phyloP scores from a whole-genome alignment of 2,113 vertebrate species.

The Geothlypis trichas region DNA sequence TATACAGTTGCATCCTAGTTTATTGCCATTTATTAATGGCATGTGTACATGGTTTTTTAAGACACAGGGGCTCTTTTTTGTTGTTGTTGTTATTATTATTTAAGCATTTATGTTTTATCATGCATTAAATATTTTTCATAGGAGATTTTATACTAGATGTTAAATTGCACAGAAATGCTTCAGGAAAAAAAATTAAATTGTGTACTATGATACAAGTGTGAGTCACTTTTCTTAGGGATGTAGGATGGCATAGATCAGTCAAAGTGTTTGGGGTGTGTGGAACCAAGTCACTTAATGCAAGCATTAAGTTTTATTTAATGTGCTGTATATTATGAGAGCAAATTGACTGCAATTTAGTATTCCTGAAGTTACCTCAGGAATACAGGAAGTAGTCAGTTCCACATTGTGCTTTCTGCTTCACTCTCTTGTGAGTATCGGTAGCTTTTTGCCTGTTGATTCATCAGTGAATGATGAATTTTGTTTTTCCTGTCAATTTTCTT shows the following conservation, averaged over 20 bases:
- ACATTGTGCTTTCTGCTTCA: background rate
- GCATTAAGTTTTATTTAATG: background rate
- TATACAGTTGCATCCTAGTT: background rate
- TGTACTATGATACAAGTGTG: background rate
- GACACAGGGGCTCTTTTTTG: background rate
- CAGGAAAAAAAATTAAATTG: background rate
- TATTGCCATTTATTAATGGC: background rate
- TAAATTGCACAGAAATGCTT: background rate
- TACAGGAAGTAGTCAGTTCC: background rate
- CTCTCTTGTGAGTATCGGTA: background rate
- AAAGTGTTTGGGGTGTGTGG: background rate
- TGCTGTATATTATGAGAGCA: background rate
- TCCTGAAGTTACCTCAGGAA: background rate
- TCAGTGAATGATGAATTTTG: background rate
- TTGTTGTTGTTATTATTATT: background rate
- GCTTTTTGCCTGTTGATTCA: background rate
- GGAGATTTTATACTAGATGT: background rate
- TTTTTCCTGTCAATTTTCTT: background rate
- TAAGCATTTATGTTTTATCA: background rate
- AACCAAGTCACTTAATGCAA: background rate
- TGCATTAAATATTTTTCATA: background rate
- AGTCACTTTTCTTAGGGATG: background rate
- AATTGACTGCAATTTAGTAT: background rate
- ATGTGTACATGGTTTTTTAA: rapidly evolving
- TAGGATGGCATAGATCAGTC: background rate